Evolutionary conservation across 2,113 vertebrate genomes (phyloP).

Genomic region (Upupa epops): DNA sequence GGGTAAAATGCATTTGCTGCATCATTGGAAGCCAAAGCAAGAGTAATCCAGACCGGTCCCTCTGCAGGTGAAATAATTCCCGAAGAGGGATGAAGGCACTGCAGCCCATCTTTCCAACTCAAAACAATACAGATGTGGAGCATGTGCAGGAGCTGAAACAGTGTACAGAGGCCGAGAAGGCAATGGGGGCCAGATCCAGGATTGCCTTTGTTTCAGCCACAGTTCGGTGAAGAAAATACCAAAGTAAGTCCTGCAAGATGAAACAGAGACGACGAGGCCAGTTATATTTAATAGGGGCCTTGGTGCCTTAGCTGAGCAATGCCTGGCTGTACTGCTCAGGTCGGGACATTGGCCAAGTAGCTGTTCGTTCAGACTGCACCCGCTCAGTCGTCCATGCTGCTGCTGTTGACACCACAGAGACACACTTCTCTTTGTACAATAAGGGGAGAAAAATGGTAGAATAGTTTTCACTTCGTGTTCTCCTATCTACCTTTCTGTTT

Average conservation of each 20-base stretch:
- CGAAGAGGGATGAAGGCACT: background rate
- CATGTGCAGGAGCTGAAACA: rapidly evolving
- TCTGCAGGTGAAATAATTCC: background rate
- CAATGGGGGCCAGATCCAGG: rapidly evolving
- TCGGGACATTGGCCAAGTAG: rapidly evolving
- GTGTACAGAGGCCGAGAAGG: rapidly evolving
- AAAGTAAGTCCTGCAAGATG: background rate
- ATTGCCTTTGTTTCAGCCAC: background rate
- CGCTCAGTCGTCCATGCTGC: background rate
- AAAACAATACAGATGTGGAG: rapidly evolving
- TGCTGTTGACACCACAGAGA: too few species aligned
- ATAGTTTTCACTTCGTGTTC: background rate
- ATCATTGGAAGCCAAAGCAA: background rate
- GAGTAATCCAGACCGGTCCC: background rate
- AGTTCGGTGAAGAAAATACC: background rate
- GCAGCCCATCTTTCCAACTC: background rate
- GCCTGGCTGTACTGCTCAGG: background rate
- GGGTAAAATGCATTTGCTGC: background rate
- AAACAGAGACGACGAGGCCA: rapidly evolving
- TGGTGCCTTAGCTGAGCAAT: rapidly evolving
- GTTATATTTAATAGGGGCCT: background rate
- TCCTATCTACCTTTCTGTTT: background rate
- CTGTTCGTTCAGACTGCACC: background rate
- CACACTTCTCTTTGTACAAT: rapidly evolving
- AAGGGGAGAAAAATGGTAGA: rapidly evolving